These are phyloP conservation scores for Thymelicus acteon DNA, from an alignment of 2,888 invertebrate genomes.

Conservation along the genomic window DNA sequence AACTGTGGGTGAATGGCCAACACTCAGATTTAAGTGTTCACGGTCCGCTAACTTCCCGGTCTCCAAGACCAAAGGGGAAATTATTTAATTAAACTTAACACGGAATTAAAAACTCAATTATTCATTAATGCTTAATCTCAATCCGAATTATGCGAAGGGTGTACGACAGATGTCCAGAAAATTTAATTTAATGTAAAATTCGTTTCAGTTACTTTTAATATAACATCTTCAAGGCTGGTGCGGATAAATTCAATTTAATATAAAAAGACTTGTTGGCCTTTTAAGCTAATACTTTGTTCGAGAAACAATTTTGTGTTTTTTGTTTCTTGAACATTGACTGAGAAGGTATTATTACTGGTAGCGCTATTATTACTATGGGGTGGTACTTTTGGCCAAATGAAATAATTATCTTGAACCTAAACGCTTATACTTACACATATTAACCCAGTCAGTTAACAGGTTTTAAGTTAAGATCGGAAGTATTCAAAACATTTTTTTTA, in stretches of 20 bases:
- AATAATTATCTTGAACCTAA: no score
- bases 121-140: slow-evolving; percentile 71
- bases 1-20: slow-evolving; percentile 35
- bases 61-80: slow-evolving; percentile 30
- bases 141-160: slow-evolving; percentile 59
- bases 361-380: no score
- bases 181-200: slow-evolving; percentile 74
- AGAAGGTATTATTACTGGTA: no score
- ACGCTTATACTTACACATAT: no score
- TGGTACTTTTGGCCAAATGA: no score
- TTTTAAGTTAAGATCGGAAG: no score
- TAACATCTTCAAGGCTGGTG: slow-evolving; percentile 52
- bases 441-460: no score
- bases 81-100: slow-evolving; percentile 44
- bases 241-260: slow-evolving; percentile 62
- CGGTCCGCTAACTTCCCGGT: slow-evolving; percentile 32
- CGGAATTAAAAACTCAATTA: slow-evolving; percentile 53
- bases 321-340: not conserved
- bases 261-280: slow-evolving; percentile 36
- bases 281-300: not conserved
- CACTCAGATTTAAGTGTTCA: slow-evolving; percentile 32
- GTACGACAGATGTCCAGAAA: slow-evolving; percentile 76
- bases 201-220: slow-evolving; percentile 74
- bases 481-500: no score
- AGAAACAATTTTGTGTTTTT: not conserved